Evolutionary conservation across 53 echinoderm and acorn worm genomes (phyloP), one percentile per base, ranked within the genome.

Genomic region (Actinopyga echinites): DNA sequence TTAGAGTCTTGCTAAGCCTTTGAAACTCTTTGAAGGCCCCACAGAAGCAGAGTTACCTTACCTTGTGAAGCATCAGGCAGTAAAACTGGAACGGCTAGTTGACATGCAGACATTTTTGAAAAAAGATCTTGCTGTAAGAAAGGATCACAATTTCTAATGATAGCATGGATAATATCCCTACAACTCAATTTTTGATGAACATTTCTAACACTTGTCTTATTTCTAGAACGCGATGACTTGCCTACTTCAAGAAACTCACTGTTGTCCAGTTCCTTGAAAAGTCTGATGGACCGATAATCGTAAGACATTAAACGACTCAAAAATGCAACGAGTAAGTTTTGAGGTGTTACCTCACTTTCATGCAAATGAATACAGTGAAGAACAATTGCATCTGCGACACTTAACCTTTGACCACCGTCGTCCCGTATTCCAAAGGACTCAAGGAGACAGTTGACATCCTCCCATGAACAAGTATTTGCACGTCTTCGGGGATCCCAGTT

Each of bases 101-200:
- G 85, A 28, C 85, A 84, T 7, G 34, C 74, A 25, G 85, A 55
- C 29, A 84, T 20, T 74, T 84, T 84, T 15, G 57, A 58, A 23
- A 84, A 58, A 73, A 84, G 13, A 8, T 73, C 74, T 22, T 84
- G 85, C 28, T 29, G 52, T 19, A 84, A 25, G 36, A 84, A 84
- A 71, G 71, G 73, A 40, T 84, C 85, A 34, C 74, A 74, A 40
- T 53, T 52, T 20, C 11, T 24, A 57, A 84, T 4, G 20, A 84
- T 56, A 11, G 85, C 60, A 40, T 32, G 57, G 21, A 79, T 55
- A 36, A 79, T 36, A 58, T 79, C 79, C 22, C 57, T 58, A 30
- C 33, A 57, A 79, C 79, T 79, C 21, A 79, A 8, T 25, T 37
- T 54, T 29, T 0, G 38, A 38, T 21, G 37, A 29, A 11, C 24